Percentiles rank a stretch among this genome's conserved stretches.
These are phyloP conservation scores for Corbicula japonica DNA, from an alignment of 2,888 invertebrate genomes.

Conservation along the genomic window DNA sequence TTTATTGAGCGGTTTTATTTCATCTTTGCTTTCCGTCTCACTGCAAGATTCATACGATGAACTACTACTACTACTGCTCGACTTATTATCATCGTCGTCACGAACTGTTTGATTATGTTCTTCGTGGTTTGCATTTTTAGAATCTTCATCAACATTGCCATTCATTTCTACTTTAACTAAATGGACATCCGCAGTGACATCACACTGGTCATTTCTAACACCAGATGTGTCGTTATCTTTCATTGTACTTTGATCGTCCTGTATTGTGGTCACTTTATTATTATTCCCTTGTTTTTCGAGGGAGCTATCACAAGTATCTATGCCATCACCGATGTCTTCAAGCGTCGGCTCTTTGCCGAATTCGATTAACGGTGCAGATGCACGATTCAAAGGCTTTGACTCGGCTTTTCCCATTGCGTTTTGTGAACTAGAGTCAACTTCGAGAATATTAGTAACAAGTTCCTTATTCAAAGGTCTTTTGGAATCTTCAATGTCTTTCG, in stretches of 20 bases:
- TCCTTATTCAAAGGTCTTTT: constrained; percentile 37
- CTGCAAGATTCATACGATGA: constrained; percentile 22
- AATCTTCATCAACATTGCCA: not conserved
- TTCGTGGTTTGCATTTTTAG: no score
- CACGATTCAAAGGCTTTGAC: constrained; percentile 33
- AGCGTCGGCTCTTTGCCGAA: constrained; percentile 21
- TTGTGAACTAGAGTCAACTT: not conserved
- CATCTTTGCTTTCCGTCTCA: constrained; percentile 9
- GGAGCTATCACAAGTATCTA: not conserved
- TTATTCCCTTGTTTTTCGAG: not conserved
- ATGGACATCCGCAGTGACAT: constrained; percentile 20
- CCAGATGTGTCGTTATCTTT: not conserved
- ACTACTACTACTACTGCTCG: constrained; percentile 10
- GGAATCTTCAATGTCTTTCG: constrained; percentile 24
- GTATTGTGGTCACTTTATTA: not conserved
- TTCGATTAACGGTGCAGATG: constrained; percentile 15
- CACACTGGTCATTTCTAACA: not conserved
- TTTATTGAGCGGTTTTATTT: not conserved
- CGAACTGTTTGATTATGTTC: no score
- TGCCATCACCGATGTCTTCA: not conserved
- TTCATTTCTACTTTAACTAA: not conserved
- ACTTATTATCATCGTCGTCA: no score
- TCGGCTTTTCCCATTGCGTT: constrained; percentile 58
- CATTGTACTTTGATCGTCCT: not conserved
- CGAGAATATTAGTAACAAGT: not conserved